These are phyloP conservation scores for Mus spicilegus DNA, from an alignment of 2,113 vertebrate genomes.

Conservation along the genomic window DNA sequence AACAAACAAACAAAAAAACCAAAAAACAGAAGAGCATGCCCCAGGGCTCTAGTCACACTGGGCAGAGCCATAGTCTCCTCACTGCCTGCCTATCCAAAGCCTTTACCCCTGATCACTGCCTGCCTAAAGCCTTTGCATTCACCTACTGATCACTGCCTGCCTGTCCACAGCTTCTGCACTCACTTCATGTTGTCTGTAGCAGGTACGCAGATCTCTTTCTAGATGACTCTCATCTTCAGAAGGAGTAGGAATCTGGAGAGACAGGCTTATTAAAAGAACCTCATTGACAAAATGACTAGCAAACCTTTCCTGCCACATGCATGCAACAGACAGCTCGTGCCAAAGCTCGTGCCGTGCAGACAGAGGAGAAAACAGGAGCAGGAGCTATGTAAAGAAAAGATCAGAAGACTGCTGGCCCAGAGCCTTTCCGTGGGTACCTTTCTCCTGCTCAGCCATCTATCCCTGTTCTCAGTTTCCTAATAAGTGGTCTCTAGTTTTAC, in stretches of 20 bases:
- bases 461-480: background rate
- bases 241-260: background rate
- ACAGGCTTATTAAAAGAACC: background rate
- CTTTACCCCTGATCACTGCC: background rate
- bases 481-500: background rate
- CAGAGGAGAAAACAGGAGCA: background rate
- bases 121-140: background rate
- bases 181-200: too few species aligned
- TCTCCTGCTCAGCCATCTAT: background rate
- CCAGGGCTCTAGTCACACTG: accelerated
- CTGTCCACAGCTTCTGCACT: background rate
- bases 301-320: background rate
- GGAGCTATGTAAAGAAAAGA: too few species aligned
- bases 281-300: background rate
- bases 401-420: background rate
- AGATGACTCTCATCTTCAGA: background rate
- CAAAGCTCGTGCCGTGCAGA: background rate
- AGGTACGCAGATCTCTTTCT: background rate
- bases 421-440: background rate
- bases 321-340: background rate
- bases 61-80: background rate
- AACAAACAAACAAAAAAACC: too few species aligned
- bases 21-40: too few species aligned
- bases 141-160: background rate
- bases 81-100: background rate